Evolutionary conservation across 2,113 vertebrate genomes (phyloP), one percentile per base, ranked within the genome.

Genomic region (Ardeotis arabs): DNA sequence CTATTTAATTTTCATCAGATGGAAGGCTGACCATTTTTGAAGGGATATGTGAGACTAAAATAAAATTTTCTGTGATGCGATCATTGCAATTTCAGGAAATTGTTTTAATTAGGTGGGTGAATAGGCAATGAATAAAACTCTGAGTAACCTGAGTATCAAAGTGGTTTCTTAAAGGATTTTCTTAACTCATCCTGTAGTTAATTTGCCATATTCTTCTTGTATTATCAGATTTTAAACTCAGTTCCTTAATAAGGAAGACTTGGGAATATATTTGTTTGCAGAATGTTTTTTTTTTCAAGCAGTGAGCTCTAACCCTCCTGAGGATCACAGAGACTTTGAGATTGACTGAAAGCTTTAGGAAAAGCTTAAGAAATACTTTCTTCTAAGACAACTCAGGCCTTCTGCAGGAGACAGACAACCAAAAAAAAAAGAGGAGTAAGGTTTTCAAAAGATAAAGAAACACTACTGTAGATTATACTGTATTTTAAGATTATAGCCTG

Each of bases 1-100:
- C 31, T 56, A 16, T 90, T 95, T 82, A 86, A 88, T 62, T 88
- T 95, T 75, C n/a, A 21, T 91, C 44, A 67, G 28, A 86, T 84
- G 56, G 87, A 86, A 84, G 19, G 62, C n/a, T 72, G 59, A 49
- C 33, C 55, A 41, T 72, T 81, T 96, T 84, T 91, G 16, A 95
- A 90, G n/a, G 27, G 31, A 95, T 89, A 95, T 70, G 2, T 55
- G 39, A 86, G 31, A 69, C 35, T 84, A 58, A 89, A 94, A 59
- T 69, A 88, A 86, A 84, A 37, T 39, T 82, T 92, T 72, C 73
- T 76, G 37, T 67, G 69, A 58, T 47, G n/a, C n/a, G 25, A 13
- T 89, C 31, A 63, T 89, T 0, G 0, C 23, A 89, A 31, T 76
- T 96, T 96, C 35, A 64, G 47, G 23, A 33, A 94, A 90, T 22